phyloP scores from a whole-genome alignment of 2,113 vertebrate genomes.

The Otocyon megalotis region DNA sequence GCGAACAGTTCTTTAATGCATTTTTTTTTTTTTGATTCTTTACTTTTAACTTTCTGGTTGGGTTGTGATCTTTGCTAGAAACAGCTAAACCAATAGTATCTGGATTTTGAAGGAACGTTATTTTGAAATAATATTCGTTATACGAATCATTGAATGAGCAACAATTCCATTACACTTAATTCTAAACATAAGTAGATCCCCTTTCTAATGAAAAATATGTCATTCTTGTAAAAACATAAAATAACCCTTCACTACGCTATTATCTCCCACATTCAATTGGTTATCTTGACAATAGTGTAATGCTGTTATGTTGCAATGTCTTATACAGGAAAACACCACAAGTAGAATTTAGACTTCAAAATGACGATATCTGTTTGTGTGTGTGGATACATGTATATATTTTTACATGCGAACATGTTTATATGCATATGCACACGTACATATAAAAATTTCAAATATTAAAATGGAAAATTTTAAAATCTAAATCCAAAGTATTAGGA shows the following conservation, averaged over 20 bases:
- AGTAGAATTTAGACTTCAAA: not conserved
- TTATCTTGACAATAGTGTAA: not conserved
- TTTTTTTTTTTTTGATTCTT: not conserved
- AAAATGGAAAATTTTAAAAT: not conserved
- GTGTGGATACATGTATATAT: no score
- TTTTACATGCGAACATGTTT: not conserved
- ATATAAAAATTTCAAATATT: not conserved
- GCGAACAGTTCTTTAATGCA: not conserved
- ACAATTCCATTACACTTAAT: not conserved
- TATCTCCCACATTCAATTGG: not conserved
- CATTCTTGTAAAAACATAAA: constrained; percentile 13
- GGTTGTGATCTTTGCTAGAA: not conserved
- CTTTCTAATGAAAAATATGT: not conserved
- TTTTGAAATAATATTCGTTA: not conserved
- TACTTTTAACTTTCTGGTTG: not conserved
- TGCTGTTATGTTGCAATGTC: not conserved
- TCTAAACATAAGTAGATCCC: not conserved
- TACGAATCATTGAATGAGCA: not conserved
- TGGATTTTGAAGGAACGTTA: not conserved
- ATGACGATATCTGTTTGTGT: not conserved
- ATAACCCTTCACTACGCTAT: not conserved
- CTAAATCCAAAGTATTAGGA: not conserved
- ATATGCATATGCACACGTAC: not conserved
- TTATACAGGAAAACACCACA: not conserved
- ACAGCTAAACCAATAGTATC: not conserved